Percentiles rank a stretch among this genome's conserved stretches.
Evolutionary conservation across 2,113 vertebrate genomes (phyloP).

Genomic region (Python bivittatus): DNA sequence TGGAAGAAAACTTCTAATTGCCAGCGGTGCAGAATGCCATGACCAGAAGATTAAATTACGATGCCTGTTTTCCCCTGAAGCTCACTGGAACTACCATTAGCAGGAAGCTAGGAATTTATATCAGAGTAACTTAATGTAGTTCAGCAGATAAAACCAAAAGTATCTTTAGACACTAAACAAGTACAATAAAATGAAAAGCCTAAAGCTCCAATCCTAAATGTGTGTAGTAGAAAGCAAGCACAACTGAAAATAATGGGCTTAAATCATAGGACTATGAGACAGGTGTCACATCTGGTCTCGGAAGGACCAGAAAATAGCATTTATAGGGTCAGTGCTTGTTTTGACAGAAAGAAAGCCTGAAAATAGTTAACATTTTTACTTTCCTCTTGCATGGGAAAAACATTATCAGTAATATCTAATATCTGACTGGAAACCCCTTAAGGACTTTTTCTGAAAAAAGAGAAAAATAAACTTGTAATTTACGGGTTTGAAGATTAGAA

Average conservation of each 20-base stretch:
- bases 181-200: background rate
- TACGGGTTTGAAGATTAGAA: background rate
- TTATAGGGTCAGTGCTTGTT: background rate
- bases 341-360: background rate
- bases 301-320: background rate
- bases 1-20: constrained; percentile 3
- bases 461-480: background rate
- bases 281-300: no score
- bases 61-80: constrained; percentile 4
- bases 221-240: background rate
- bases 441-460: no score
- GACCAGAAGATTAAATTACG: background rate
- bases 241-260: background rate
- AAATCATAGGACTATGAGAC: background rate
- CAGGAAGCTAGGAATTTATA: background rate
- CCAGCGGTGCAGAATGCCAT: background rate
- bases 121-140: background rate
- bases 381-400: background rate
- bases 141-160: background rate
- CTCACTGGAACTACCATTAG: background rate
- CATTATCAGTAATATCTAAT: background rate
- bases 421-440: background rate
- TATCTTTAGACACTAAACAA: background rate
- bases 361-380: background rate
- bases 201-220: background rate